Evolutionary conservation across 2,797 vertebrate species (phyloP).

Genomic region (Sebastes matsubarae): DNA sequence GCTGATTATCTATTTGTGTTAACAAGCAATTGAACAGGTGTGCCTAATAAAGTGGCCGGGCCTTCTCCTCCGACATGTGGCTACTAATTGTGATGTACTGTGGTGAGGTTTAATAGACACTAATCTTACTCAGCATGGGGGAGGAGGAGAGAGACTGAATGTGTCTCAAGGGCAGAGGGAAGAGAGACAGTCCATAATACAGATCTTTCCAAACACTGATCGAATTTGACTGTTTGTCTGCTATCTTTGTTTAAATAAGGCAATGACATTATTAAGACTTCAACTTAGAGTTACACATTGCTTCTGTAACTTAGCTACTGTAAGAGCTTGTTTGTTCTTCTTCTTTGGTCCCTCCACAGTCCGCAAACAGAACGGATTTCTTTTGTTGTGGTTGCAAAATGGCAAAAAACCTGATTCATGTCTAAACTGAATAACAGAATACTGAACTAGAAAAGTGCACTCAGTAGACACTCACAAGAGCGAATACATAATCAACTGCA

Average conservation of each 20-base stretch:
- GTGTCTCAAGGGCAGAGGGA: neutral
- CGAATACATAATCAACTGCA: too few relatives aligned
- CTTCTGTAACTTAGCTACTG: neutral
- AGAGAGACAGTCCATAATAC: neutral
- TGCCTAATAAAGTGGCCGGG: too few relatives aligned
- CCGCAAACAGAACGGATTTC: neutral
- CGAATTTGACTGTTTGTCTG: neutral
- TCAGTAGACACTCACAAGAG: too few relatives aligned
- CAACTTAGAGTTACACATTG: neutral
- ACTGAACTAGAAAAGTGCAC: too few relatives aligned
- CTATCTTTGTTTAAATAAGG: neutral
- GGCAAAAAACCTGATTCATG: neutral
- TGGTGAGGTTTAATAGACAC: conserved; percentile 9
- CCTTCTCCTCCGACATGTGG: neutral
- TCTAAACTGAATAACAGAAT: neutral
- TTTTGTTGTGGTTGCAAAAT: neutral
- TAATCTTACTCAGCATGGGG: neutral
- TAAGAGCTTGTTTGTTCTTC: neutral
- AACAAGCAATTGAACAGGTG: too few relatives aligned
- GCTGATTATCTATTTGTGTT: too few relatives aligned
- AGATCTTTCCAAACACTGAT: neutral
- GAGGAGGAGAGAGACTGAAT: neutral
- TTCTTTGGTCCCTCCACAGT: neutral
- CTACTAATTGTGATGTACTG: conserved; percentile 9
- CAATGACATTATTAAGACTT: neutral